A percentile compares a stretch with the other conserved stretches of the same genome.
phyloP scores from a whole-genome alignment of 2,888 invertebrate genomes.

The Pyrrhosoma nymphula region DNA sequence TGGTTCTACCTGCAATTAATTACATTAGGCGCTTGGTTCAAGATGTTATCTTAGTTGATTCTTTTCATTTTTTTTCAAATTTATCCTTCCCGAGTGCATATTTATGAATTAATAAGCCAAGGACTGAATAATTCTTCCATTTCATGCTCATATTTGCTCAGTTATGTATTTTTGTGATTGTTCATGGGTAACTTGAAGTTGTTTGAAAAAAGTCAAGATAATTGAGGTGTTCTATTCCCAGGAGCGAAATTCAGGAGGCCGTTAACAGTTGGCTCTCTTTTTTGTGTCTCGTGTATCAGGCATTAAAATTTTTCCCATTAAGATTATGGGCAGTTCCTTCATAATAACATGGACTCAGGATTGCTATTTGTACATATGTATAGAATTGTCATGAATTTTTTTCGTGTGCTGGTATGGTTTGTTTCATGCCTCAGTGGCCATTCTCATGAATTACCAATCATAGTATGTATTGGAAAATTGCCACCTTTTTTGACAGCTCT shows the following conservation, averaged over 20 bases:
- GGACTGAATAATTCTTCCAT: neutral
- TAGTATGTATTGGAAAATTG: neutral
- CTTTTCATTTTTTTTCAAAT: neutral
- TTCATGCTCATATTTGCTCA: slow-evolving; percentile 31
- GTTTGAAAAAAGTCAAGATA: neutral
- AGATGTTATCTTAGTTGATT: neutral
- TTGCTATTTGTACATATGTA: slow-evolving; percentile 53
- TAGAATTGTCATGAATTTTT: slow-evolving; percentile 36
- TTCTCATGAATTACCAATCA: neutral
- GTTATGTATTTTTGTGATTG: neutral
- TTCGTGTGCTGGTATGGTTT: slow-evolving; percentile 11
- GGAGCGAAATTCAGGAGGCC: neutral
- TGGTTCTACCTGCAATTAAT: no score
- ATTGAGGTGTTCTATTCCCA: neutral
- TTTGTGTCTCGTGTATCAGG: neutral
- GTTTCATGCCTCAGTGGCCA: neutral
- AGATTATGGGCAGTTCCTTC: slow-evolving; percentile 41
- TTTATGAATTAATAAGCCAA: neutral
- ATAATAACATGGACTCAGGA: slow-evolving; percentile 57
- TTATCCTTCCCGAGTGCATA: neutral
- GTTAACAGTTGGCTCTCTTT: neutral
- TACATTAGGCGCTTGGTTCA: neutral
- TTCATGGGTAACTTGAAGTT: neutral
- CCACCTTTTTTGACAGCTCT: slow-evolving; percentile 3
- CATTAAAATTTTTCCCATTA: slow-evolving; percentile 31